Base-by-base conservation (phyloP, 2,113 vertebrate genomes). In the Oreochromis niloticus region DNA sequence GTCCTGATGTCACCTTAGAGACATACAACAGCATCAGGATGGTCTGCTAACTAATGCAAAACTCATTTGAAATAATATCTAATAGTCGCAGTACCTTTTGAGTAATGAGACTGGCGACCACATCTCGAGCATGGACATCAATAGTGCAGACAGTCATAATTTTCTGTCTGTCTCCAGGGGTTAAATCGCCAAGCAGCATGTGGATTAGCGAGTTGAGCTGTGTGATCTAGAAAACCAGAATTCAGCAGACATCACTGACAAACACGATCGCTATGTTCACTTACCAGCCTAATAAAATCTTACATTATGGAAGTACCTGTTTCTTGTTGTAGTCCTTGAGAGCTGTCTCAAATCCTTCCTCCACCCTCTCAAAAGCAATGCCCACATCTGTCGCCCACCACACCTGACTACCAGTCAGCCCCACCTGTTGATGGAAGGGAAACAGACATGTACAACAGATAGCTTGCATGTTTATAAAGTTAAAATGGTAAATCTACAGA, bases 191-290 rank as follows among this genome's bases (percentile, higher is more conserved):
- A 50, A 98, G 97, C 93, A 98, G 96, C 97, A 97, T 98, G 97
- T 98, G 97, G 96, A 97, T 98, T 94, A 98, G 96, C 61, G 96
- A 97, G 95, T 98, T 98, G 95, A 98, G 96, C 95, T 97, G 97
- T 95, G 96, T 97, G 94, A 98, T 97, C 98, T 99, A 92, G 12
- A 94, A 96, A 86, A 73, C 11, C 6, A 71, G 8, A 86, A 54
- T 22, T 55, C 5, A 55, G 7, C 41, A 75, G 54, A 43, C 4
- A 24, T 89, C 8, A 57, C 7, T 61, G 32, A 50, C 17, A 7
- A 57, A 55, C 39, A 57, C 9, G 7, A 48, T 14, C 3, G 24
- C 7, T 8, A 39, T 3, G 3, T 50, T 78, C 13, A 43, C 54
- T 32, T 41, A 66, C 8, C 2, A 19, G 9, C 2, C 3, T 9